Evolutionary conservation across 2,888 invertebrate genomes (phyloP).

Genomic region (Drosophila falleni): DNA sequence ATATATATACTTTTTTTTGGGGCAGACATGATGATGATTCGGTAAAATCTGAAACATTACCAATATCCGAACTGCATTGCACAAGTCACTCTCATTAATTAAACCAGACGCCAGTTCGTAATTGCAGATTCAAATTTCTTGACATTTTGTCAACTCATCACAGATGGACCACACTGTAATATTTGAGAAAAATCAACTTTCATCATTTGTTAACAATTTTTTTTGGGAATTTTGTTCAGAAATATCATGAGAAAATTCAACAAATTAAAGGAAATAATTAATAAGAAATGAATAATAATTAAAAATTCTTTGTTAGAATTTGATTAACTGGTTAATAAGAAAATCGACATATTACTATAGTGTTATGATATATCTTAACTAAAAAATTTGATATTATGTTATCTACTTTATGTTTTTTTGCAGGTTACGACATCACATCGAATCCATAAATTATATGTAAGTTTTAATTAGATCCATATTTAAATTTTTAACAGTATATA

Average conservation of each 20-base stretch:
- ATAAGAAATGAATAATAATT: background rate
- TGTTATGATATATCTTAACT: too few species aligned
- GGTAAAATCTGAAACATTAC: slow-evolving; percentile 41
- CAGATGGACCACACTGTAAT: slow-evolving; percentile 27
- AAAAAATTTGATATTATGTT: too few species aligned
- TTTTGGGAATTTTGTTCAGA: background rate
- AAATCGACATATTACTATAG: too few species aligned
- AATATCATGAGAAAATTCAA: background rate
- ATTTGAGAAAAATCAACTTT: background rate
- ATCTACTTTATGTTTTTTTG: too few species aligned
- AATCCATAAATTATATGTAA: too few species aligned
- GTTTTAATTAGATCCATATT: too few species aligned
- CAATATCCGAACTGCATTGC: slow-evolving; percentile 38
- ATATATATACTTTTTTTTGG: background rate
- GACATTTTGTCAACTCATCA: slow-evolving; percentile 50
- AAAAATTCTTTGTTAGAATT: background rate
- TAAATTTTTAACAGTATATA: background rate
- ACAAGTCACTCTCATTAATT: slow-evolving; percentile 62
- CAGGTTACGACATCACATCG: too few species aligned
- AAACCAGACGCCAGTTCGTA: slow-evolving; percentile 43
- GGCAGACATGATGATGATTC: slow-evolving; percentile 47
- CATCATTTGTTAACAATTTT: background rate
- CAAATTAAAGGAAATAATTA: background rate
- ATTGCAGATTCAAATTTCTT: slow-evolving; percentile 48
- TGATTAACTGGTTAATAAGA: background rate